Conservation (phyloP, 2,113 vertebrate species). For the Callithrix jacchus region DNA sequence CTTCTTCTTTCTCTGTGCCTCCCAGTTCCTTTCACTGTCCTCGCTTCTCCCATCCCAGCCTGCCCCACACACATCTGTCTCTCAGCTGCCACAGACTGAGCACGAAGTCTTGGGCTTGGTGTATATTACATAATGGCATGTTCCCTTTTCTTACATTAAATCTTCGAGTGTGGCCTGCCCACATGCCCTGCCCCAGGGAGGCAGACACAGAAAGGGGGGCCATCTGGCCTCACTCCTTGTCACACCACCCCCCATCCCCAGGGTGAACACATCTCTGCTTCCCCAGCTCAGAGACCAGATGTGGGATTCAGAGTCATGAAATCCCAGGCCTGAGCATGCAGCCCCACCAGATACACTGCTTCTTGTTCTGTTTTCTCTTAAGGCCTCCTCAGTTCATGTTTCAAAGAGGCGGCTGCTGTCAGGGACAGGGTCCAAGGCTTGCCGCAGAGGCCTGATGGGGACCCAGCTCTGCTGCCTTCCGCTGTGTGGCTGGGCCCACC, state of each 20-base stretch:
- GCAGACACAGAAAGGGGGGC: neutral
- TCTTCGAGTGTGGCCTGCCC: neutral
- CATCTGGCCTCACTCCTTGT: neutral
- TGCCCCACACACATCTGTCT: neutral
- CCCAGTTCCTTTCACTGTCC: neutral
- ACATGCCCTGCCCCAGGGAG: rapidly evolving
- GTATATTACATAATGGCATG: neutral
- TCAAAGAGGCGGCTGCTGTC: neutral
- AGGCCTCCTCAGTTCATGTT: neutral
- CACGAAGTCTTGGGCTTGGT: neutral
- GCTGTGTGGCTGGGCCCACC: neutral
- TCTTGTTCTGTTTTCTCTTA: neutral
- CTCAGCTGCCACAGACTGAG: neutral
- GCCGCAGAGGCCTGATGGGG: neutral
- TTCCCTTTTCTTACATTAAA: constrained; percentile 4
- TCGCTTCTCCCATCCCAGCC: neutral
- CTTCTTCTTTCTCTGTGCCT: neutral
- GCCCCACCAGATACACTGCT: neutral
- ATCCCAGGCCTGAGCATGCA: neutral
- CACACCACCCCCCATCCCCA: rapidly evolving
- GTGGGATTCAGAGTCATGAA: neutral
- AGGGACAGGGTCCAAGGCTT: neutral
- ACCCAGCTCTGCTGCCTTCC: neutral
- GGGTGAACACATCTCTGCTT: neutral
- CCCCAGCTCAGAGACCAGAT: neutral